phyloP scores from a whole-genome alignment of 2,888 invertebrate genomes.

The Thereva unica region DNA sequence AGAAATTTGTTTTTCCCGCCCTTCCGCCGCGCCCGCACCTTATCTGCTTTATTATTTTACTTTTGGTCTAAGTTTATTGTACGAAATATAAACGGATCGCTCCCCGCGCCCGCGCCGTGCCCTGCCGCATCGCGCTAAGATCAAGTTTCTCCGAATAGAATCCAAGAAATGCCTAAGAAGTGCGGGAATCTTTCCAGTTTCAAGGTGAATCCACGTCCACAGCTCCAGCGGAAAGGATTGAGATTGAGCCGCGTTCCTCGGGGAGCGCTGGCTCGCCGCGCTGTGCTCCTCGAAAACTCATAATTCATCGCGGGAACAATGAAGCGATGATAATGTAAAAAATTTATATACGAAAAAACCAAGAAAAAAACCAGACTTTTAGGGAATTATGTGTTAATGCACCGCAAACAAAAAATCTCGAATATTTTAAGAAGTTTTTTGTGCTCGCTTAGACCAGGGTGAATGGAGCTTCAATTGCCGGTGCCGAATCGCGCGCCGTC shows the following conservation, averaged over 20 bases:
- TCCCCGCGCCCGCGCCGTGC: background rate
- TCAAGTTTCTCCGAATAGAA: constrained; percentile 12
- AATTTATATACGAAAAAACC: background rate
- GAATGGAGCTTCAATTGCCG: too few relatives aligned
- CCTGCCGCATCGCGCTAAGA: background rate
- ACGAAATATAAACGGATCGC: constrained; percentile 30
- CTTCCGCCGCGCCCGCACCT: constrained; percentile 22
- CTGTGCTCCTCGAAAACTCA: constrained; percentile 25
- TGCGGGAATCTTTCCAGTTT: too few relatives aligned
- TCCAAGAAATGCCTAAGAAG: background rate
- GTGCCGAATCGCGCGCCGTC: too few relatives aligned
- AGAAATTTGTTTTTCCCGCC: constrained; percentile 41
- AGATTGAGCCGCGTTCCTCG: constrained; percentile 14
- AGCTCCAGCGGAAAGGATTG: constrained; percentile 8
- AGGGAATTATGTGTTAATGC: too few relatives aligned
- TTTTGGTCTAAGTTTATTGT: constrained; percentile 36
- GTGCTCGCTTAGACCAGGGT: too few relatives aligned
- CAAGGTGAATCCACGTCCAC: too few relatives aligned
- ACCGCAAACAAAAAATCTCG: too few relatives aligned
- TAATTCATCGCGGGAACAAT: constrained; percentile 35
- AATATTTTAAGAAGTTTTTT: too few relatives aligned
- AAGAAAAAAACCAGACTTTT: too few relatives aligned
- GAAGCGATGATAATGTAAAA: constrained; percentile 30
- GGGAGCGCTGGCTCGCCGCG: constrained; percentile 21
- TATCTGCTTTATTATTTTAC: constrained; percentile 32